phyloP scores from a whole-genome alignment of 1,140 invertebrate species.

The Drosophila watanabei region DNA sequence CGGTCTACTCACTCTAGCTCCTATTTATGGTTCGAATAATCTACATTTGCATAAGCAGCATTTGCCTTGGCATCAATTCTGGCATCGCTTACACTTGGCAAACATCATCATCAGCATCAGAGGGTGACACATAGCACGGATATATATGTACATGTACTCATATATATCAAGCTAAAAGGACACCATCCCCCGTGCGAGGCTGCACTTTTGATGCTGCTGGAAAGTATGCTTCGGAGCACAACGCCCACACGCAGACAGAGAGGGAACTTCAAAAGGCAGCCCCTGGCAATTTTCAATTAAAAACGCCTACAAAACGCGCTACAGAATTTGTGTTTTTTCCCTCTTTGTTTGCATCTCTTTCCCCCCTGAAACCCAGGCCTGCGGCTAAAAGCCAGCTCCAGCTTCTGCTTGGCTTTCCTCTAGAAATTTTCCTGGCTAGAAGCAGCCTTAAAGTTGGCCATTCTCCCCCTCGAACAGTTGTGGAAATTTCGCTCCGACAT shows the following conservation, averaged over 20 bases:
- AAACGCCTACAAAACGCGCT: conserved; percentile 68
- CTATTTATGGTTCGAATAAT: conserved; percentile 38
- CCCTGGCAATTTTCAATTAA: conserved; percentile 82
- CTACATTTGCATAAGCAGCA: conserved; percentile 63
- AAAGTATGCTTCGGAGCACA: conserved; percentile 60
- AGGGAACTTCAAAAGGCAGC: conserved; percentile 72
- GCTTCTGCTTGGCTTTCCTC: background rate
- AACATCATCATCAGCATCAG: conserved; percentile 53
- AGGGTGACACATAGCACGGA: conserved; percentile 19
- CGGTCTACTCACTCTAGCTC: background rate
- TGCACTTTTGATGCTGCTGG: conserved; percentile 47
- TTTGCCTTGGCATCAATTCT: conserved; percentile 76
- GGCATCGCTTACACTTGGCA: conserved; percentile 70
- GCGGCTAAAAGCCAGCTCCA: conserved; percentile 9
- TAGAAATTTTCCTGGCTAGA: conserved; percentile 21
- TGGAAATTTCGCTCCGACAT: conserved; percentile 44
- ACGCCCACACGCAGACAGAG: background rate
- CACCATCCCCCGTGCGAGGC: conserved; percentile 8
- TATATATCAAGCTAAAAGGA: background rate
- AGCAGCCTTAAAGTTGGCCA: conserved; percentile 48
- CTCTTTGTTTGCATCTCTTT: conserved; percentile 25
- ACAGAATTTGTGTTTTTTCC: conserved; percentile 30
- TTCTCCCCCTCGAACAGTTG: conserved; percentile 12
- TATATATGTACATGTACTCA: background rate
- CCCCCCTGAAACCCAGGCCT: background rate